phyloP scores from a whole-genome alignment of 2,888 invertebrate genomes.

The Melanotus villosus region DNA sequence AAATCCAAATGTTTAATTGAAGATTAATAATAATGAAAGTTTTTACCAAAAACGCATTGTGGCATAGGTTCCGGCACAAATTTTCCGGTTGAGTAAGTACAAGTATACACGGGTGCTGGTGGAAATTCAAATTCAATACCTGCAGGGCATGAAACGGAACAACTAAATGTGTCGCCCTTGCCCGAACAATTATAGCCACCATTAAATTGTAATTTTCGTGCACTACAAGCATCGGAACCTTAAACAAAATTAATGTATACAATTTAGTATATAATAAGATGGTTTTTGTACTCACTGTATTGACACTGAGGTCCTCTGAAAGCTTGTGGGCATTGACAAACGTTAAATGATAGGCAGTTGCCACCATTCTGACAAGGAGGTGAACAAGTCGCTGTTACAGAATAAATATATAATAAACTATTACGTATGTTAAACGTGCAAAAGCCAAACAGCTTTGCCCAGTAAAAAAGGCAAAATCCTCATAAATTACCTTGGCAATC shows the following conservation, averaged over 20 bases:
- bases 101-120: constrained; percentile 76
- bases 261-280: no score
- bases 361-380: constrained; percentile 88
- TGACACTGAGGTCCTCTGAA: constrained; percentile 82
- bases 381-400: constrained; percentile 72
- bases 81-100: constrained; percentile 76
- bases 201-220: constrained; percentile 79
- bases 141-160: constrained; percentile 77
- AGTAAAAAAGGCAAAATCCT: no score
- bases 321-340: constrained; percentile 83
- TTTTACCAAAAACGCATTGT: constrained; percentile 76
- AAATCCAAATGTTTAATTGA: not conserved
- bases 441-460: not conserved
- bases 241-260: constrained; percentile 49
- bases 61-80: constrained; percentile 82
- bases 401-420: no score
- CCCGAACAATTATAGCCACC: constrained; percentile 83
- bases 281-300: constrained; percentile 74
- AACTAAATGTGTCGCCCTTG: constrained; percentile 74
- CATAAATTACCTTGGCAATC: constrained; percentile 83
- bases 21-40: not conserved
- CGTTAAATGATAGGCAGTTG: constrained; percentile 81
- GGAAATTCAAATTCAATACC: constrained; percentile 76
- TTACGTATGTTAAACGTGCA: no score
- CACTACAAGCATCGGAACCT: constrained; percentile 75